Percentiles rank a stretch among this genome's conserved stretches.
phyloP scores from a whole-genome alignment of 2,797 vertebrate genomes.

The Siniperca obscura region DNA sequence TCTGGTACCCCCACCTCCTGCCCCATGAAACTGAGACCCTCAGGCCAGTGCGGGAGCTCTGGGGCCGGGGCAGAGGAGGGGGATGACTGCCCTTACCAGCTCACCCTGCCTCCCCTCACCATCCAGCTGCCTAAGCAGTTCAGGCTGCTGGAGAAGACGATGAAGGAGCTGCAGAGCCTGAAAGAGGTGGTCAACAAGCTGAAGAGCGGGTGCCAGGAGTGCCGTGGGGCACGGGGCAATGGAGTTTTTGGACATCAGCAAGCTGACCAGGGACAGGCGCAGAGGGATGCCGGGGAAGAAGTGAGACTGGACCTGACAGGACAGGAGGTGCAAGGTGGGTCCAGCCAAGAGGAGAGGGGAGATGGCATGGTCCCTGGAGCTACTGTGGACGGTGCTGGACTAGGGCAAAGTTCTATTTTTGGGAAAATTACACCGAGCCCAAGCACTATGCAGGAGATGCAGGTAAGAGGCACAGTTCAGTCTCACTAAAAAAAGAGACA shows the following conservation, averaged over 20 bases:
- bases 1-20: conserved; percentile 81
- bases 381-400: conserved; percentile 47
- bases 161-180: conserved; percentile 92
- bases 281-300: conserved; percentile 76
- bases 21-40: conserved; percentile 87
- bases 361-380: conserved; percentile 67
- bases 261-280: conserved; percentile 85
- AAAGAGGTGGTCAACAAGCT: conserved; percentile 91
- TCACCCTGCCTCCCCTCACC: conserved; percentile 91
- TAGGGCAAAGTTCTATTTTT: conserved; percentile 58
- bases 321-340: conserved; percentile 49
- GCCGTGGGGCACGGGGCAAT: conserved; percentile 79
- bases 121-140: conserved; percentile 94
- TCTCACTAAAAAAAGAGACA: not conserved
- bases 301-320: conserved; percentile 54
- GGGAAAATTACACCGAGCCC: conserved; percentile 63
- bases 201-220: conserved; percentile 91
- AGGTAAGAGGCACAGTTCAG: conserved; percentile 70
- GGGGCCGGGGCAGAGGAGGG: conserved; percentile 76
- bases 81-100: conserved; percentile 91
- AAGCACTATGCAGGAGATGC: conserved; percentile 80
- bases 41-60: conserved; percentile 85
- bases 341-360: conserved; percentile 71
- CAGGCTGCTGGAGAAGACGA: conserved; percentile 90
- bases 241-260: conserved; percentile 79